A percentile compares a stretch with the other conserved stretches of the same genome.
phyloP scores from a whole-genome alignment of 2,888 invertebrate genomes.

The Lysandra bellargus region DNA sequence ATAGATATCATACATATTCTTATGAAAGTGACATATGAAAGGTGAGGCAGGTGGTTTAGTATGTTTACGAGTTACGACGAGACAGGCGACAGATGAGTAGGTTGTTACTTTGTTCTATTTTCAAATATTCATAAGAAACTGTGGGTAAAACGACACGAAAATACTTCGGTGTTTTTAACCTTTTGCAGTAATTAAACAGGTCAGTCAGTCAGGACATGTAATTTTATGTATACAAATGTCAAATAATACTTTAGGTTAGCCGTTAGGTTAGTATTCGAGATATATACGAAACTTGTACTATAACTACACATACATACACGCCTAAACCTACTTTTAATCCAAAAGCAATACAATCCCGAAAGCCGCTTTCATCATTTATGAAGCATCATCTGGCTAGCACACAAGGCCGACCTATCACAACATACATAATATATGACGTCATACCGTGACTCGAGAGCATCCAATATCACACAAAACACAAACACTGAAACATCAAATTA shows the following conservation, averaged over 20 bases:
- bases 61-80: neutral
- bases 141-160: neutral
- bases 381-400: slow-evolving; percentile 4
- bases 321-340: neutral
- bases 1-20: neutral
- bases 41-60: neutral
- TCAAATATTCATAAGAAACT: neutral
- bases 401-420: slow-evolving; percentile 26
- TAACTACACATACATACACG: neutral
- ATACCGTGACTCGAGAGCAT: slow-evolving; percentile 33
- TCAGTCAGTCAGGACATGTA: too few species aligned
- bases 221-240: too few species aligned
- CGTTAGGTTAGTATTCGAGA: neutral
- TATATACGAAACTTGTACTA: neutral
- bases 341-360: slow-evolving; percentile 3
- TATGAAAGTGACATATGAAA: slow-evolving; percentile 7
- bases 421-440: slow-evolving; percentile 27
- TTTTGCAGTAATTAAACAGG: neutral
- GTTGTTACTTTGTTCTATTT: neutral
- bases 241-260: neutral
- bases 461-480: slow-evolving; percentile 41
- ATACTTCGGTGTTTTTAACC: neutral
- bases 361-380: slow-evolving; percentile 4
- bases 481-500: slow-evolving; percentile 39
- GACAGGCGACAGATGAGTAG: neutral